Percentiles rank a stretch among this genome's conserved stretches.
These are phyloP conservation scores for Sciaenops ocellatus DNA, from an alignment of 2,797 vertebrate genomes.

Conservation along the genomic window DNA sequence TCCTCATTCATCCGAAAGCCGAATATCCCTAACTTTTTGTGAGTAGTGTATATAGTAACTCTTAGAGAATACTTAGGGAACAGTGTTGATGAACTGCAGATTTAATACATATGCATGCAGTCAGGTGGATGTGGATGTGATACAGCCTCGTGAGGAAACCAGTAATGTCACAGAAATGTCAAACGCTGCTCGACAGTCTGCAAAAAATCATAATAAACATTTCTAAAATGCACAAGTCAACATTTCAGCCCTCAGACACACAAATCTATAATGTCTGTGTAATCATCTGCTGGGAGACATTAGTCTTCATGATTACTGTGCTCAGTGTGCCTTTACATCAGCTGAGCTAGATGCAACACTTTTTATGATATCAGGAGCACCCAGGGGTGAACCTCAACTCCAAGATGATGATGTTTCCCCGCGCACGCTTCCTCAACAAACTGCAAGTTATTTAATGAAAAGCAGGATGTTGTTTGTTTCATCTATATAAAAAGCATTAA, in stretches of 20 bases:
- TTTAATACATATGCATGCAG: not conserved
- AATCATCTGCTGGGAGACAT: conserved; percentile 13
- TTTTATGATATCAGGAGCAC: conserved; percentile 23
- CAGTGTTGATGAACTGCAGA: not conserved
- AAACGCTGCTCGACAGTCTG: not conserved
- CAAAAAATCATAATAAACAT: not conserved
- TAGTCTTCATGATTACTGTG: conserved; percentile 6
- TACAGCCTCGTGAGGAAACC: not conserved
- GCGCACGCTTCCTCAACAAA: not conserved
- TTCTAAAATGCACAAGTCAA: not conserved
- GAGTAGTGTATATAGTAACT: no score
- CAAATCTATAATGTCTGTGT: not conserved
- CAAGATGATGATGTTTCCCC: not conserved
- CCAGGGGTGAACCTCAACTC: not conserved
- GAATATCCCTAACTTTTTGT: no score
- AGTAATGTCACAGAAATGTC: not conserved
- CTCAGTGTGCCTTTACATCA: conserved; percentile 12
- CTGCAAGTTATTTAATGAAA: not conserved
- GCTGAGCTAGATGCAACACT: not conserved
- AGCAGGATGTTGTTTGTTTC: not conserved
- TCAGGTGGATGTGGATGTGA: not conserved
- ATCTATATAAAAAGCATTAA: not conserved
- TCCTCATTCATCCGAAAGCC: no score
- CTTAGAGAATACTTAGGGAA: not conserved
- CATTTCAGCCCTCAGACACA: no score